Evolutionary conservation across 2,888 invertebrate genomes (phyloP).

Genomic region (Euzophera pinguis): DNA sequence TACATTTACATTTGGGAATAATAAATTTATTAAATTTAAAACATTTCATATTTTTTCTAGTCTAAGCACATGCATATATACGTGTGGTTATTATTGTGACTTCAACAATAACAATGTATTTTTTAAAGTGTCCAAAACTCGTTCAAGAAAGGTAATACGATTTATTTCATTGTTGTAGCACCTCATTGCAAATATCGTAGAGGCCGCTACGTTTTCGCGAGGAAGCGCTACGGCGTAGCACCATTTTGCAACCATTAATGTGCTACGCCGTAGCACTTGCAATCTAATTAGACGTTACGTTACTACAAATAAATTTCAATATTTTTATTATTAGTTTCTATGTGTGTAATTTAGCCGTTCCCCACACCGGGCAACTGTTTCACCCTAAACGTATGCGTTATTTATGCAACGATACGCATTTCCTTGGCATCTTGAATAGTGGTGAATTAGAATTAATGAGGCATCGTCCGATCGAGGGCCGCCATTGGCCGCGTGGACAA

Average conservation of each 20-base stretch:
- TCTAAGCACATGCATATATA: too few relatives aligned
- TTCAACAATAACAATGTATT: too few relatives aligned
- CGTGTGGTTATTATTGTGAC: too few relatives aligned
- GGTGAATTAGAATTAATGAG: conserved; percentile 44
- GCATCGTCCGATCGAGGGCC: conserved; percentile 32
- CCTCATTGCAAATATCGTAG: background rate
- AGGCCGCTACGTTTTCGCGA: background rate
- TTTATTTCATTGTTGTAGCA: background rate
- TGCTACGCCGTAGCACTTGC: background rate
- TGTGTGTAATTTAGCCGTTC: background rate
- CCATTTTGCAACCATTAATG: background rate
- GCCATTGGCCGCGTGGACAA: conserved; percentile 63
- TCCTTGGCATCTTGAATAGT: conserved; percentile 9
- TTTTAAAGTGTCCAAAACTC: too few relatives aligned
- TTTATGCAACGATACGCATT: conserved; percentile 11
- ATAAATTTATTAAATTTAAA: too few relatives aligned
- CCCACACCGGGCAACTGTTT: background rate
- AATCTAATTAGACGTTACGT: background rate
- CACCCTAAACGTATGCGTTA: conserved; percentile 1
- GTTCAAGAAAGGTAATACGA: too few relatives aligned
- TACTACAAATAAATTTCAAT: too few relatives aligned
- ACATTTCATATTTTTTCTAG: too few relatives aligned
- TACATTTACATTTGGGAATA: too few relatives aligned
- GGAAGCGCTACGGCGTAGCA: background rate
- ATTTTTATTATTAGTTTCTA: too few relatives aligned